Evolutionary conservation across 2,797 vertebrate genomes (phyloP), one percentile per base, ranked within the genome.

Genomic region (Ptychobarbus kaznakovi): DNA sequence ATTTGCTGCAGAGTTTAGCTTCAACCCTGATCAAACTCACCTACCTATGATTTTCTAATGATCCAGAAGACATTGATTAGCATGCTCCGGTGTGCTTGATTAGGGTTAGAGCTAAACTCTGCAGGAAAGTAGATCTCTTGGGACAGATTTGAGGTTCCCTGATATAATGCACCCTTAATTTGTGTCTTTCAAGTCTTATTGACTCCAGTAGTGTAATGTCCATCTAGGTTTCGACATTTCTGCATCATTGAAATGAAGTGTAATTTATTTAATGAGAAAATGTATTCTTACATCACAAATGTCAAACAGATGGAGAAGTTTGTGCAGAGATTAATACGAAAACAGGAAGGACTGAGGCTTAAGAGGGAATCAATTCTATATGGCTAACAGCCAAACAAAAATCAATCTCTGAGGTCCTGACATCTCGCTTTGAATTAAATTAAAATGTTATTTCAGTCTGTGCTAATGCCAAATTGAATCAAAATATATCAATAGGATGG

Each of bases 401-500:
- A 20, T 58, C 9, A 38, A 44, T 65, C 66, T 81, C 58, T 25
- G 56, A 73, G 75, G 18, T 53, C 20, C 20, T 51, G 81, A 53
- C 58, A 79, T 82, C 77, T 85, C 25, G 25, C 38, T 80, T 75
- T 35, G 1, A 32, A 85, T 69, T 79, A 56, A 56, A 82, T 63
- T 53, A 79, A 82, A 78, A 53, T 65, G 22, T 61, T 40, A 40
- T 74, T 72, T 75, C 51, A 63, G 46, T 85, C 87, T 56, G 44
- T 81, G 79, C 12, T 74, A 78, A 84, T 38, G 46, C 80, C 53
- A 85, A 65, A 56, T 61, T 66, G 12, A 85, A 56, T 49, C 11
- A 83, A 86, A 25, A 2, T 28, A 18, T 77, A 18, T 28, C 56
- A 79, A n/a, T 28, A 85, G 28, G 32, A 63, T 46, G 18, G 20